A percentile compares a stretch with the other conserved stretches of the same genome.
These are phyloP conservation scores for Cinclus cinclus DNA, from an alignment of 2,113 vertebrate genomes.

Conservation along the genomic window DNA sequence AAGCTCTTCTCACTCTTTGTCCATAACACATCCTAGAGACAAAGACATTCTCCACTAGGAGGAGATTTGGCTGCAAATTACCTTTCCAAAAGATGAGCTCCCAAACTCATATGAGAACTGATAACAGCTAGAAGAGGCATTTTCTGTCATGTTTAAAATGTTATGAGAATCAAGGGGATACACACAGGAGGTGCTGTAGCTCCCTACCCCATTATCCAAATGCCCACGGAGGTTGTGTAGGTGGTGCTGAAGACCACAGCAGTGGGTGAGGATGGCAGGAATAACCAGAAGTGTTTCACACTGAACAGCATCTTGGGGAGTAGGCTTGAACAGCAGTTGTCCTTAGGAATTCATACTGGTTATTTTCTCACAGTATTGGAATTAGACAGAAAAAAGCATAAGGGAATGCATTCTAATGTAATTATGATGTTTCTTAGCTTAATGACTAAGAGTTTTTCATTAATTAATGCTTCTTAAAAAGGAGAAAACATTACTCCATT, in stretches of 20 bases:
- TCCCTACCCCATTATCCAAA: not conserved
- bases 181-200: not conserved
- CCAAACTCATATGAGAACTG: not conserved
- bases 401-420: not conserved
- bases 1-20: not conserved
- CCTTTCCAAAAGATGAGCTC: not conserved
- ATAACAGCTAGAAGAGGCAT: not conserved
- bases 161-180: no score
- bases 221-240: not conserved
- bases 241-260: not conserved
- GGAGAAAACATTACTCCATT: not conserved
- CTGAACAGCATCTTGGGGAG: rapidly evolving
- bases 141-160: not conserved
- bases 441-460: not conserved
- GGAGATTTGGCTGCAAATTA: not conserved
- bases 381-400: not conserved
- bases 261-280: not conserved
- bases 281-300: not conserved
- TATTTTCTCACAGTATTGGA: not conserved
- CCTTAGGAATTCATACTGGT: not conserved
- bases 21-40: not conserved
- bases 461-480: not conserved
- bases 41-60: not conserved
- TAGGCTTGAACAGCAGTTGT: not conserved
- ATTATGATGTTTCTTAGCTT: not conserved